Conservation (phyloP, 2,797 vertebrate genomes). For the Arnoldichthys spilopterus region DNA sequence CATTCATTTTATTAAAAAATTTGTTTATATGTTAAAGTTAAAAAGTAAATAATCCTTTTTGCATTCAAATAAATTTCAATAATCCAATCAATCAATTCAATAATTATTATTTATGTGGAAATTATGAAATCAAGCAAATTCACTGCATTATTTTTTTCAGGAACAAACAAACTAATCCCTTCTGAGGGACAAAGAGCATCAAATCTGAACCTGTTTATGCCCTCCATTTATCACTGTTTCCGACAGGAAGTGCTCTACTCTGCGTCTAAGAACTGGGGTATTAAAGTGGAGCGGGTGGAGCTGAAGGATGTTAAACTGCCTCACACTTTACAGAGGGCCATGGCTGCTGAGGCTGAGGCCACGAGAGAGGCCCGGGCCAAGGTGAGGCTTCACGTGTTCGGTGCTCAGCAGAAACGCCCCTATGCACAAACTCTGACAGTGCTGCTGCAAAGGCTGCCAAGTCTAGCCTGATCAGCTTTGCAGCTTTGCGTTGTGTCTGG, state of each 20-base stretch:
- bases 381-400: constrained; percentile 40
- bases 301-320: constrained; percentile 81
- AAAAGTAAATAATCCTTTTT: too few species aligned
- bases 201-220: background rate
- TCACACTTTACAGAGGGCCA: constrained; percentile 74
- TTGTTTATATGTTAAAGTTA: too few species aligned
- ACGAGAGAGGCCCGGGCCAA: constrained; percentile 69
- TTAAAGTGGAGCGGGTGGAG: constrained; percentile 78
- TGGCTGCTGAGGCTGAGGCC: constrained; percentile 82
- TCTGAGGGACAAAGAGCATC: background rate
- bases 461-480: constrained; percentile 49
- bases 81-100: too few species aligned
- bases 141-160: background rate
- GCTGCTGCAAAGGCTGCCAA: constrained; percentile 19
- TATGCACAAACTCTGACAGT: constrained; percentile 9
- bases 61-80: too few species aligned
- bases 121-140: background rate
- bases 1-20: too few species aligned
- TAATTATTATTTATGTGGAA: background rate
- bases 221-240: background rate
- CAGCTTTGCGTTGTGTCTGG: constrained; percentile 44
- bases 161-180: too few species aligned
- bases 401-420: constrained; percentile 15
- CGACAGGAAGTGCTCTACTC: constrained; percentile 70
- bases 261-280: constrained; percentile 76